A percentile compares a stretch with the other conserved stretches of the same genome.
phyloP scores from a whole-genome alignment of 2,113 vertebrate species.

The Progne subis region DNA sequence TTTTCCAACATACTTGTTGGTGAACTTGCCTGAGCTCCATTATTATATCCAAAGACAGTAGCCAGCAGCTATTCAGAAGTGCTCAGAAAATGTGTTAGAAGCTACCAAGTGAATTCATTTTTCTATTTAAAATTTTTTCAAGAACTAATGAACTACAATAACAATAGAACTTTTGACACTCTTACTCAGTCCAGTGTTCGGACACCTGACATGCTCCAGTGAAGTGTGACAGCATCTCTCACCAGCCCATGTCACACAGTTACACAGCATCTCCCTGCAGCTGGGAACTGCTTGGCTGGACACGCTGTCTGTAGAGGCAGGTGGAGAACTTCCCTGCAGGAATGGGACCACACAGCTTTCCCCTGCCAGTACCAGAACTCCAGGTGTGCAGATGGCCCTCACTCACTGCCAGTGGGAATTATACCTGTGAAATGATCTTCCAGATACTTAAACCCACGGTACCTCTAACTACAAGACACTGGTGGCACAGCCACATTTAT shows the following conservation, averaged over 20 bases:
- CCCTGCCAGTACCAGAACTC: not conserved
- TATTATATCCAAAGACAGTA: not conserved
- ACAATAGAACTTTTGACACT: not conserved
- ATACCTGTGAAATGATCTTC: not conserved
- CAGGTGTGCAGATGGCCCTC: not conserved
- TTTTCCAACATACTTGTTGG: not conserved
- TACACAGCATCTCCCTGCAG: not conserved
- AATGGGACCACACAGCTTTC: not conserved
- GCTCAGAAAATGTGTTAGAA: not conserved
- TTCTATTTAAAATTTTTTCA: conserved; percentile 19
- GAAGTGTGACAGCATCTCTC: not conserved
- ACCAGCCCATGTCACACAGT: not conserved
- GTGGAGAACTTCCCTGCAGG: not conserved
- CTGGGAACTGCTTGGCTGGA: not conserved
- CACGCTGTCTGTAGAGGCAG: not conserved
- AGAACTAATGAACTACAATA: not conserved
- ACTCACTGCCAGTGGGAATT: not conserved
- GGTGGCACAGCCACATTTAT: not conserved
- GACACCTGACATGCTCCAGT: not conserved
- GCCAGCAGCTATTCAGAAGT: not conserved
- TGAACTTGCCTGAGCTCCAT: not conserved
- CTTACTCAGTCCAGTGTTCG: conserved; percentile 16
- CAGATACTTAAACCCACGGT: not conserved
- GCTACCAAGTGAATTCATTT: not conserved
- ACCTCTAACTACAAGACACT: not conserved